phyloP scores from a whole-genome alignment of 2,797 vertebrate genomes.

The Garrulus glandarius region DNA sequence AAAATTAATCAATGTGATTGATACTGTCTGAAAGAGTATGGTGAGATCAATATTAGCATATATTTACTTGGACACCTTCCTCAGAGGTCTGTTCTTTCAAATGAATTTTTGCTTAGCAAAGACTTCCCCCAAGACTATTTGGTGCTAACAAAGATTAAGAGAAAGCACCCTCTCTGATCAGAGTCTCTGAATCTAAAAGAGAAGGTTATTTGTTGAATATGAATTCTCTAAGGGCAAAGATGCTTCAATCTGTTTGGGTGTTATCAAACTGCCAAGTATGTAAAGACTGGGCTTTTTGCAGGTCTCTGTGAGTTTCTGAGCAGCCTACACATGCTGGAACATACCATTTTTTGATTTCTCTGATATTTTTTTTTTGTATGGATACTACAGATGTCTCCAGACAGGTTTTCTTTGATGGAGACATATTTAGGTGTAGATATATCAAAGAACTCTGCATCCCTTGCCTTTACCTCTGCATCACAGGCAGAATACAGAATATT shows the following conservation, averaged over 20 bases:
- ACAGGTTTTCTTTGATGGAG: not conserved
- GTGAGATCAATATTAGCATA: not conserved
- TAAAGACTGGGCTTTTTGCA: not conserved
- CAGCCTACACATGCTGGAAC: not conserved
- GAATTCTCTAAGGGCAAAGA: not conserved
- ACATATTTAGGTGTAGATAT: fast-evolving
- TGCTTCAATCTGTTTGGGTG: not conserved
- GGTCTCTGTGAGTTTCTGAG: not conserved
- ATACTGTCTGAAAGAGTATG: not conserved
- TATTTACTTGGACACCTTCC: not conserved
- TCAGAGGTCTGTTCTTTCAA: not conserved
- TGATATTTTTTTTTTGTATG: not conserved
- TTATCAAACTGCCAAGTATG: not conserved
- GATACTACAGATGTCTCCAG: not conserved
- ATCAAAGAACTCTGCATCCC: not conserved
- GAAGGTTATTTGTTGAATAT: not conserved
- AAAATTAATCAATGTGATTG: not conserved
- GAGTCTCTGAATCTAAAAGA: not conserved
- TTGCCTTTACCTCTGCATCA: not conserved
- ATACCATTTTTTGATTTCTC: not conserved
- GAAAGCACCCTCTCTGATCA: not conserved
- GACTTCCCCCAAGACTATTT: not conserved
- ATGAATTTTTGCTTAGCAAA: not conserved
- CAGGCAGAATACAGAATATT: not conserved
- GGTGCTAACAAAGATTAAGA: not conserved